Evolutionary conservation across 2,797 vertebrate genomes (phyloP), one percentile per base, ranked within the genome.

Genomic region (Sebastes kiyomatsui): DNA sequence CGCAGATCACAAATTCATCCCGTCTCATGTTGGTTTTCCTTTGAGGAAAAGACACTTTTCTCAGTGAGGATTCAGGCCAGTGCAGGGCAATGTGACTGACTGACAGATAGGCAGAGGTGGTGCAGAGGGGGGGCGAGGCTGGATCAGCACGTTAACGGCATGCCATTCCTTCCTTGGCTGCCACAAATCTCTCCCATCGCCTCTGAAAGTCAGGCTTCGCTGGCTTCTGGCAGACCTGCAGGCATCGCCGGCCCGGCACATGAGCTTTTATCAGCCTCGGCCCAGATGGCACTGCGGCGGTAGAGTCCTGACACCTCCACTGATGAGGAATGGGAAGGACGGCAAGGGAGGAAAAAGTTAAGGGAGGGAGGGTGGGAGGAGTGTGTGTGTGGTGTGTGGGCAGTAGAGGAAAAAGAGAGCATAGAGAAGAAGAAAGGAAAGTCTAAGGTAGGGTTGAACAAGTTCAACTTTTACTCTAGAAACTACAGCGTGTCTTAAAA

Each of bases 181-280:
- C 88, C 88, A 85, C 90, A 93, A 93, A 95, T 94, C 93, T 94
- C 91, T 91, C 88, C 91, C 91, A 94, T 94, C 92, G 84, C 87
- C 90, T 94, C 91, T 88, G 89, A 93, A 93, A 94, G 90, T 91
- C 93, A 93, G 90, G 93, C 94, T 94, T 89, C 82, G 67, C 84
- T 91, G 90, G 86, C 87, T 93, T 77, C 88, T 85, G 83, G 89
- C 87, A 92, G 92, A 94, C 92, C 95, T 89, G 92, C 90, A 80
- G 95, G 95, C 94, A 75, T 79, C 72, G 87, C 90, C 83, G 77
- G 92, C 75, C 93, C 88, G 85, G 91, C 94, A 92, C 94, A 92
- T 91, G 92, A 95, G 94, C 94, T 95, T 96, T 96, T 95, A 96
- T 96, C 95, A 95, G 93, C 87, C 84, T 65, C 71, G 75, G 92